Evolutionary conservation across 2,113 vertebrate genomes (phyloP).

Genomic region (Pygoscelis adeliae): DNA sequence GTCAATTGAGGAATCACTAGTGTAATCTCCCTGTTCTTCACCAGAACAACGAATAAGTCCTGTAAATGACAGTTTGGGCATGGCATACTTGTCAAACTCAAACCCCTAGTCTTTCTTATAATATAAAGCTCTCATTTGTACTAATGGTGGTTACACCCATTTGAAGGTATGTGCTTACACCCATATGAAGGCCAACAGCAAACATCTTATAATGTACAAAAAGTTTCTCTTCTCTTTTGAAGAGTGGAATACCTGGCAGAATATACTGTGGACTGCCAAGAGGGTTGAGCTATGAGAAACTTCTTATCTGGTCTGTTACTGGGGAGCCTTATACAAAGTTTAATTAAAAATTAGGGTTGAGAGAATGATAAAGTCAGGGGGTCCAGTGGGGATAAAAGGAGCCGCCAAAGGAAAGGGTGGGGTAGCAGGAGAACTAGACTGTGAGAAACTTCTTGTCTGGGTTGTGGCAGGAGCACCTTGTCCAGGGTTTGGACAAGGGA

Average conservation of each 20-base stretch:
- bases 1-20: background rate
- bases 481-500: background rate
- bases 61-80: background rate
- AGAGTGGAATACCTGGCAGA: background rate
- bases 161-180: background rate
- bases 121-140: background rate
- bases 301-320: background rate
- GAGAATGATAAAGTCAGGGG: background rate
- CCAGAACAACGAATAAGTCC: background rate
- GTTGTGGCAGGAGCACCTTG: background rate
- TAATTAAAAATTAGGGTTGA: rapidly evolving
- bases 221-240: background rate
- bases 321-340: background rate
- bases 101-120: background rate
- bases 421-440: background rate
- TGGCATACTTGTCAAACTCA: background rate
- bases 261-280: background rate
- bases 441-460: background rate
- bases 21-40: background rate
- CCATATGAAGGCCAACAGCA: background rate
- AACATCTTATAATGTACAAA: background rate
- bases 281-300: background rate
- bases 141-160: background rate
- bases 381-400: background rate
- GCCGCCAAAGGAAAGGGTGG: background rate